Base-by-base conservation (phyloP, 2,797 vertebrate genomes). In the Peromyscus attwateri region DNA sequence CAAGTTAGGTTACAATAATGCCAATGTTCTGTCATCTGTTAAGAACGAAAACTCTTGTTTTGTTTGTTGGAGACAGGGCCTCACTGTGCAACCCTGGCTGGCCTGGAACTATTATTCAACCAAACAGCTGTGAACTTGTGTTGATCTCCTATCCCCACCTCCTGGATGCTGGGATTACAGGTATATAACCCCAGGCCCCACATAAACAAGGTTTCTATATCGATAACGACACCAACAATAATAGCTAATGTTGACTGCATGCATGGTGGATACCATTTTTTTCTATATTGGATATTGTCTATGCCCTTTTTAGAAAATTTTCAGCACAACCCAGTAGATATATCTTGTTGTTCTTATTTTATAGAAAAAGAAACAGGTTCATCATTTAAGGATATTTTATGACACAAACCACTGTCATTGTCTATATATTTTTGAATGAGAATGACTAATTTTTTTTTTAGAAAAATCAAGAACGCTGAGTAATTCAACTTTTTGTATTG, bases 361-460 rank as follows among this genome's bases (percentile, higher is more conserved):
- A 85, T 8, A 71, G 40, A 62, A 25, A 85, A 87, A 40, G 40
- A 87, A 75, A 87, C 34, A 87, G 2, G 7, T 8, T 93, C 16
- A 29, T 68, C 11, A 73, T 93, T 80, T 90, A 34, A 84, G 57
- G 27, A 21, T 75, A 89, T 31, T 60, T 80, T 81, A 21, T 73
- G 27, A 68, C 4, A 2, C 43, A 91, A 90, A 82, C 13, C 75
- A 75, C 31, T 13, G 55, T 76, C 14, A 73, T 34, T 52, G 6
- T 52, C 31, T 37, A 43, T 84, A n/a, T 55, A 11, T 77, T 92
- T 95, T 64, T 92, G 88, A 80, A 89, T 73, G 83, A 88, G 16
- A 66, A 75, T 87, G 49, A 93, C 85, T 62, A 43, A 90, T 64
- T 11, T 2, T 91, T 31, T 62, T 23, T 76, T 80, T 23, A 21